Evolutionary conservation across 2,888 invertebrate genomes (phyloP), one percentile per base, ranked within the genome.

Genomic region (Melolontha melolontha): DNA sequence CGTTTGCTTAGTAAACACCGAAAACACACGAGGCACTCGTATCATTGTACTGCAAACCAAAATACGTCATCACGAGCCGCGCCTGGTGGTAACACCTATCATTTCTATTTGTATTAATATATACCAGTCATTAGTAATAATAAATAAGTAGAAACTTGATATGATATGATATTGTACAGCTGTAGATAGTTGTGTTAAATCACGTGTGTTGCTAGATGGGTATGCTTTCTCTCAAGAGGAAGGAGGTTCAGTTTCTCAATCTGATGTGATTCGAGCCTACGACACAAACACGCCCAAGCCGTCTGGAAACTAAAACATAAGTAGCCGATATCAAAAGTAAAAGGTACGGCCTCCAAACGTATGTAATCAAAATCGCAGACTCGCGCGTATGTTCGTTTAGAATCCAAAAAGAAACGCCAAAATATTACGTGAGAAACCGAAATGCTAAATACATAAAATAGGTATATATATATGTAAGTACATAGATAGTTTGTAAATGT

Each of bases 151-250:
- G 47, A 59, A 42, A 14, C 10, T 14, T 27, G n/a, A n/a, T n/a
- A n/a, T n/a, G n/a, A n/a, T 50, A 29, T 63, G 17, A 29, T 51
- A 29, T 51, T 40, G 39, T 16, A n/a, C 11, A 49, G 49, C 40
- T 63, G 51, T 64, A 51, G 40, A 55, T 41, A 55, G 39, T 55
- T 16, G 16, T 40, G 63, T 42, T 52, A 50, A 52, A 52, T 22
- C 44, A 41, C 66, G 50, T 49, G 70, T 76, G 71, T 73, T 75
- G 57, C 64, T 71, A 97, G 97, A 97, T 91, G 98, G 98, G 73
- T 98, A 94, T 87, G 98, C 98, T 75, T 99, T 99, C 87, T 98
- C 98, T 50, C 98, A 98, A 91, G 98, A 98, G 86, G 98, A 99
- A 86, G 95, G 96, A 81, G 97, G 97, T 75, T 94, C 92, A 78